Conservation (phyloP, 2,113 vertebrate species). For the Corythaixoides concolor region DNA sequence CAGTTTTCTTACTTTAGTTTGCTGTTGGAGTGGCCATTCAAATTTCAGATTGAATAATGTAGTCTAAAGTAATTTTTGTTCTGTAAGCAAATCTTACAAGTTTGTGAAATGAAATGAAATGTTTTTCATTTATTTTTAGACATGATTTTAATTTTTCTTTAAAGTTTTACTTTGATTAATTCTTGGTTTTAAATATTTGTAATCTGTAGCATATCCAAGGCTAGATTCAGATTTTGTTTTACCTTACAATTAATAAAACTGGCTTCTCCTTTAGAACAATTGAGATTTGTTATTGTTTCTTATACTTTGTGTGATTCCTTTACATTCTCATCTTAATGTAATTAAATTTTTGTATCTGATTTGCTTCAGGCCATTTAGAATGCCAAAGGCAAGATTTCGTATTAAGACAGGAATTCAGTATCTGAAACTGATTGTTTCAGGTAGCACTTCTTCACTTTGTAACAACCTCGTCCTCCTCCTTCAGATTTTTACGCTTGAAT, state of each 20-base stretch:
- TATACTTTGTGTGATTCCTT: neutral
- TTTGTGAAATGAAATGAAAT: neutral
- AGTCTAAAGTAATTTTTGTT: neutral
- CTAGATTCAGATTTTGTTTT: neutral
- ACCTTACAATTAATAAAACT: neutral
- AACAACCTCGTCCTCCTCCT: neutral
- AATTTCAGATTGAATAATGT: neutral
- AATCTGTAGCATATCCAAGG: neutral
- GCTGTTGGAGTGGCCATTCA: neutral
- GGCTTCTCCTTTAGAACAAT: neutral
- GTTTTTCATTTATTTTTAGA: neutral
- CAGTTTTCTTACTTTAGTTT: neutral
- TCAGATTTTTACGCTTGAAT: neutral
- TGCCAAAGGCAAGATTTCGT: neutral
- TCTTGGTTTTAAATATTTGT: neutral
- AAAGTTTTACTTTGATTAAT: neutral
- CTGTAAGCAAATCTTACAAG: neutral
- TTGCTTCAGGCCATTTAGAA: neutral
- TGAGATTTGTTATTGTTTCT: neutral
- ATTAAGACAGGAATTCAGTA: neutral
- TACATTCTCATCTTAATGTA: neutral
- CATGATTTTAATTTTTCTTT: neutral
- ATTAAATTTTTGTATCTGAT: neutral
- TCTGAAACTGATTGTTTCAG: neutral
- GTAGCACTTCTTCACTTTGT: neutral